Conservation (phyloP, 2,797 vertebrate genomes). For the Numenius phaeopus region DNA sequence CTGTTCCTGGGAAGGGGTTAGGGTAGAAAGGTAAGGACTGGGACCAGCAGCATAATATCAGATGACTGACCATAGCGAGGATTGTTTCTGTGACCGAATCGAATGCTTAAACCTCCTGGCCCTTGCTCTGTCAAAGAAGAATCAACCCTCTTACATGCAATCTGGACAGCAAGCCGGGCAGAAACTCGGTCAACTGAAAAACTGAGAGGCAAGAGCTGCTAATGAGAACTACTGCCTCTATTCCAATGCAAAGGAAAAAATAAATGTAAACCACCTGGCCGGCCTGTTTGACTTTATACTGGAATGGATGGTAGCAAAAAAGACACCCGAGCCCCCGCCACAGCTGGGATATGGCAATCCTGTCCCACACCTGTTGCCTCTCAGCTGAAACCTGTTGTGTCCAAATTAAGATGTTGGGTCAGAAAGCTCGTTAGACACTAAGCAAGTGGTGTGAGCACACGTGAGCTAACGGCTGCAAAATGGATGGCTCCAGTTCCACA, state of each 20-base stretch:
- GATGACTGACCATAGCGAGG: background rate
- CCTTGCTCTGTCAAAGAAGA: slow-evolving; percentile 4
- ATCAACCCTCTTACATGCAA: background rate
- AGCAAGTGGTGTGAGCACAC: background rate
- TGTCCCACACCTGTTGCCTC: background rate
- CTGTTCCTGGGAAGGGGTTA: background rate
- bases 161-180: background rate
- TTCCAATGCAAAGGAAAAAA: background rate
- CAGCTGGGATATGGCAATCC: background rate
- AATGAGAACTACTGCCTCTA: background rate
- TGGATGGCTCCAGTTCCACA: background rate
- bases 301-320: background rate
- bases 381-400: slow-evolving; percentile 4
- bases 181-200: slow-evolving; percentile 30
- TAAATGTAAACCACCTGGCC: background rate
- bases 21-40: background rate
- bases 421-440: background rate
- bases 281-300: background rate
- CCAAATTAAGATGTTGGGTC: background rate
- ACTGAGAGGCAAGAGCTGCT: background rate
- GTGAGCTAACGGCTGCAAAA: background rate
- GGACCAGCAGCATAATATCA: background rate
- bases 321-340: background rate
- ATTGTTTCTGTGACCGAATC: slow-evolving; percentile 22
- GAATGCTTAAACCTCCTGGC: background rate